Evolutionary conservation across 35 echinoderm and acorn worm species (phyloP), one percentile per base, ranked within the genome.

Genomic region (Heliocidaris tuberculata): DNA sequence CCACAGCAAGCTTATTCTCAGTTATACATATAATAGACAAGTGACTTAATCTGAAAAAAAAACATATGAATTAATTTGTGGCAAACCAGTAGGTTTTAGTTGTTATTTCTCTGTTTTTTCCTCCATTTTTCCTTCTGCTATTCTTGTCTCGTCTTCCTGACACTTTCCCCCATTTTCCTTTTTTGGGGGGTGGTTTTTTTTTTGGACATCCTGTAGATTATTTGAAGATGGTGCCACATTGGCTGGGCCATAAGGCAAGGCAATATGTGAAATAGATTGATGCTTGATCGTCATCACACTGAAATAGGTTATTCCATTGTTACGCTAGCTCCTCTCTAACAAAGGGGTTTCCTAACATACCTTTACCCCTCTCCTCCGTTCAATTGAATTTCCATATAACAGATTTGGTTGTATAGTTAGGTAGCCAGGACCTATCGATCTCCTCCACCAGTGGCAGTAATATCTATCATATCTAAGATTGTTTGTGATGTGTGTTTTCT

Each of bases 211-310:
- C 65, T 78, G 27, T 78, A 78, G 21, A 56, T 56, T 56, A 56
- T 56, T 56, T 56, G 1, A 56, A 56, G 21, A 32, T 89, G 87
- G 87, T 89, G 87, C 87, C 87, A 47, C 31, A n/a, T 16, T 13
- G 87, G 87, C 87, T 89, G 32, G 87, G 12, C 87, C 87, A 89
- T 11, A 1, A 48, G 65, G 27, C 47, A 89, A 32, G 47, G 31
- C 87, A 89, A 89, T 89, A 48, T 89, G 87, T 32, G 87, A 89
- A 89, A 89, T 89, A 89, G 87, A 89, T 89, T 89, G 87, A 48
- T 48, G 31, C 31, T 4, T 17, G 31, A 89, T 89, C 31, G 32
- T 89, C 87, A 89, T 32, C 31, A 32, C 24, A n/a, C 6, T 89
- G 87, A 47, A 89, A 89, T 89, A 89, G 87, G 47, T 47, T 89